Evolutionary conservation across 30 jellyfish, hydroid and myxozoan genomes (phyloP).

Genomic region (Aurelia aurita complex sp. Pacific): DNA sequence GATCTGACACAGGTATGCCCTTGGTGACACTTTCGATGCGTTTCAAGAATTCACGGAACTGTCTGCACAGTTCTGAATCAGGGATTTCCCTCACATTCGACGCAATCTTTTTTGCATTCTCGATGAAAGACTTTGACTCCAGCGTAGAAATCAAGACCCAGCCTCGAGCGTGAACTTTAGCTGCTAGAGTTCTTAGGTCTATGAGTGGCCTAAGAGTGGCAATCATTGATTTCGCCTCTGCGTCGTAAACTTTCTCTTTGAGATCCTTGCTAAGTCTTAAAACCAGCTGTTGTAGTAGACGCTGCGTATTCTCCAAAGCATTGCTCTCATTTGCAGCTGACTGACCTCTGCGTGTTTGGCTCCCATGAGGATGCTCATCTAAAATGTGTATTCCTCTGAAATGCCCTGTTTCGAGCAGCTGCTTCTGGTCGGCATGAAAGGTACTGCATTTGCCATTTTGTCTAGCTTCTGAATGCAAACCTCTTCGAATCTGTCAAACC

Average conservation of each 20-base stretch:
- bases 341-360: not conserved
- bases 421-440: not conserved
- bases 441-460: not conserved
- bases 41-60: conserved; percentile 8
- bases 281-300: not conserved
- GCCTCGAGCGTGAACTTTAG: not conserved
- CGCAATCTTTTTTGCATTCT: conserved; percentile 13
- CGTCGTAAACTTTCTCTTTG: not conserved
- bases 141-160: not conserved
- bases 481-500: not conserved
- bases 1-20: not conserved
- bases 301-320: not conserved
- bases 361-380: not conserved
- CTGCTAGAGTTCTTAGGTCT: conserved; percentile 11
- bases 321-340: not conserved
- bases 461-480: conserved; percentile 8
- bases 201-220: not conserved
- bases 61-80: not conserved
- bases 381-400: conserved; percentile 4
- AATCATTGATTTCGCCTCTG: not conserved
- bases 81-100: conserved; percentile 1
- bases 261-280: not conserved
- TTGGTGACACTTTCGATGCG: not conserved
- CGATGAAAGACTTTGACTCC: not conserved
- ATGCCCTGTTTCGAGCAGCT: not conserved